A percentile compares a stretch with the other conserved stretches of the same genome.
Conservation (phyloP, 1,140 invertebrate genomes). For the Myzus persicae region DNA sequence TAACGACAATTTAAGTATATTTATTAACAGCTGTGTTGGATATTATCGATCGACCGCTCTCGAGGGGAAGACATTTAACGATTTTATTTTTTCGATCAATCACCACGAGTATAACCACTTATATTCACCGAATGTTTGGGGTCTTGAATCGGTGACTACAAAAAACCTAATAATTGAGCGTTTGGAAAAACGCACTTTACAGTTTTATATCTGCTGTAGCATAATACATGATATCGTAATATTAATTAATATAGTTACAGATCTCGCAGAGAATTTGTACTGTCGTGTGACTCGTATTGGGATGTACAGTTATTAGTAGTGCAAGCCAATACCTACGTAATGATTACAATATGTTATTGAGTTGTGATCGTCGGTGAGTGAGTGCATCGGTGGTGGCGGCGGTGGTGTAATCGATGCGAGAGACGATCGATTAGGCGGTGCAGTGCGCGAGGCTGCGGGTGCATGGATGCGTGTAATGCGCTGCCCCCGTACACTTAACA, state of each 20-base stretch:
- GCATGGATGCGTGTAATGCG: constrained; percentile 55
- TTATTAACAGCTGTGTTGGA: too few species aligned
- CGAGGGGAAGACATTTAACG: background rate
- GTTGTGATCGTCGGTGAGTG: background rate
- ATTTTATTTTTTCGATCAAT: background rate
- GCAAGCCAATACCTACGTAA: too few species aligned
- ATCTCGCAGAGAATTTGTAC: too few species aligned
- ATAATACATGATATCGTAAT: background rate
- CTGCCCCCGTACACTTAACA: constrained; percentile 50
- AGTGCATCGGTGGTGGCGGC: background rate
- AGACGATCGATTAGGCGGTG: constrained; percentile 39
- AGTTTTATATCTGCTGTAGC: background rate
- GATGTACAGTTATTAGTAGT: too few species aligned
- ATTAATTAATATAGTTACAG: too few species aligned
- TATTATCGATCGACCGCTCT: background rate
- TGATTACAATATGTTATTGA: background rate
- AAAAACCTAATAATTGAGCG: background rate
- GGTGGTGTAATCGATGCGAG: constrained; percentile 1
- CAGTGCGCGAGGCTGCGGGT: constrained; percentile 43
- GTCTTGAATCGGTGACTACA: background rate
- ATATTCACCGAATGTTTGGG: background rate
- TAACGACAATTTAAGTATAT: too few species aligned
- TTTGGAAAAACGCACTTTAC: background rate
- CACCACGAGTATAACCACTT: background rate
- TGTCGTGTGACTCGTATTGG: background rate